phyloP scores from a whole-genome alignment of 2,888 invertebrate species.

The Tetanocera ferruginea region DNA sequence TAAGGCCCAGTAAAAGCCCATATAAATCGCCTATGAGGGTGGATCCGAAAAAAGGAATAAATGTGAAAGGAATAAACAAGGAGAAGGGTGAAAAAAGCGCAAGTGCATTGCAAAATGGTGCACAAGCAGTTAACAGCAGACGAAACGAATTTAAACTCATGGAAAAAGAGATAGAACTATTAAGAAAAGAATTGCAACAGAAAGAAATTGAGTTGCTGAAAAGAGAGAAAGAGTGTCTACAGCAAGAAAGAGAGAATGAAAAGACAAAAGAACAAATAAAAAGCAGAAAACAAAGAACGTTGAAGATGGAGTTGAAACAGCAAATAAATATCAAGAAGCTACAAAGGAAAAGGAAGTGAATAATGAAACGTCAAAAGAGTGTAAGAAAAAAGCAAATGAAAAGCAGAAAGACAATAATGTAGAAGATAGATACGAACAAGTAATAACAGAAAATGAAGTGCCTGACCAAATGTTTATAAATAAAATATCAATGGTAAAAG shows the following conservation, averaged over 20 bases:
- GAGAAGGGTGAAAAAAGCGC: too few species aligned
- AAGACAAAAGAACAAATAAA: not conserved
- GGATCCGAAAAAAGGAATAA: too few species aligned
- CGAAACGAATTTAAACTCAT: not conserved
- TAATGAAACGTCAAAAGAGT: not conserved
- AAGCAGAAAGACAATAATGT: not conserved
- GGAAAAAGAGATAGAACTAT: not conserved
- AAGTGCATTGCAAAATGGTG: too few species aligned
- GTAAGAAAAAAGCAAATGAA: not conserved
- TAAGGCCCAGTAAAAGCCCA: not conserved
- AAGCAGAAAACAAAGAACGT: too few species aligned
- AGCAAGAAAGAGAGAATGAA: not conserved
- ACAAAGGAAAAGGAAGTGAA: too few species aligned
- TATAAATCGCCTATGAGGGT: too few species aligned
- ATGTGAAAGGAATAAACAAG: too few species aligned
- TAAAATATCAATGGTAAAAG: not conserved
- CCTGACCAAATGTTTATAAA: not conserved
- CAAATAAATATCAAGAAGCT: too few species aligned
- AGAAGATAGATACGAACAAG: not conserved
- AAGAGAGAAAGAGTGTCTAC: not conserved
- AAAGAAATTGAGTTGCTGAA: not conserved
- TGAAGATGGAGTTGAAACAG: too few species aligned
- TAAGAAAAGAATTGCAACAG: not conserved
- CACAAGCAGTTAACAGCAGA: too few species aligned
- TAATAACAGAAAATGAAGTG: not conserved